These are phyloP conservation scores for Papilio protenor DNA, from an alignment of 2,888 invertebrate genomes.

Conservation along the genomic window DNA sequence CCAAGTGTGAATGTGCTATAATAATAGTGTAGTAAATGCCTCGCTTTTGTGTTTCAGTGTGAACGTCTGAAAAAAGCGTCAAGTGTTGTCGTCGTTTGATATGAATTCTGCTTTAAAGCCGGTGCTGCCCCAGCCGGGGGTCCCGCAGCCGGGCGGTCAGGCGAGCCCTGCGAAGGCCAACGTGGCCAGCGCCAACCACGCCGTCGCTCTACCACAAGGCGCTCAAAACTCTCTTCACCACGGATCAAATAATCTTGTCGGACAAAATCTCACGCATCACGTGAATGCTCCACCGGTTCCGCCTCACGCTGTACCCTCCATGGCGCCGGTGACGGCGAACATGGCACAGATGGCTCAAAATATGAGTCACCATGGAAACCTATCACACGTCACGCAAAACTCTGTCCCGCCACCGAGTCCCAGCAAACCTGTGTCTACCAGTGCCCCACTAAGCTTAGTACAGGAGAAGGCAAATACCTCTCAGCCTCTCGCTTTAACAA, in stretches of 20 bases:
- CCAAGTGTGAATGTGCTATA: slow-evolving; percentile 66
- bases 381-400: slow-evolving; percentile 76
- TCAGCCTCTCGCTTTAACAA: slow-evolving; percentile 75
- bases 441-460: slow-evolving; percentile 77
- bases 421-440: slow-evolving; percentile 67
- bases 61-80: slow-evolving; percentile 40
- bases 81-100: slow-evolving; percentile 63
- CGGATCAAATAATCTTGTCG: slow-evolving; percentile 67
- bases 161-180: slow-evolving; percentile 77
- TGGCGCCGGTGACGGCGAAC: slow-evolving; percentile 81
- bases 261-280: slow-evolving; percentile 75
- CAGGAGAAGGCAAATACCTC: slow-evolving; percentile 70
- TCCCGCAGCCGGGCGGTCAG: slow-evolving; percentile 76
- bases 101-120: slow-evolving; percentile 87
- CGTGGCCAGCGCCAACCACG: slow-evolving; percentile 75
- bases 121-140: slow-evolving; percentile 81
- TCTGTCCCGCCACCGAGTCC: slow-evolving; percentile 69
- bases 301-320: slow-evolving; percentile 74
- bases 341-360: slow-evolving; percentile 83
- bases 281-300: slow-evolving; percentile 64
- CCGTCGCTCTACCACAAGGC: slow-evolving; percentile 73
- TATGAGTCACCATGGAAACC: slow-evolving; percentile 82
- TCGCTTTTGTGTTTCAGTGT: slow-evolving; percentile 73
- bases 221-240: slow-evolving; percentile 73
- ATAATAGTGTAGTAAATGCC: slow-evolving; percentile 67